Evolutionary conservation across 2,888 invertebrate genomes (phyloP), one percentile per base, ranked within the genome.

Genomic region (Aphrophora alni): DNA sequence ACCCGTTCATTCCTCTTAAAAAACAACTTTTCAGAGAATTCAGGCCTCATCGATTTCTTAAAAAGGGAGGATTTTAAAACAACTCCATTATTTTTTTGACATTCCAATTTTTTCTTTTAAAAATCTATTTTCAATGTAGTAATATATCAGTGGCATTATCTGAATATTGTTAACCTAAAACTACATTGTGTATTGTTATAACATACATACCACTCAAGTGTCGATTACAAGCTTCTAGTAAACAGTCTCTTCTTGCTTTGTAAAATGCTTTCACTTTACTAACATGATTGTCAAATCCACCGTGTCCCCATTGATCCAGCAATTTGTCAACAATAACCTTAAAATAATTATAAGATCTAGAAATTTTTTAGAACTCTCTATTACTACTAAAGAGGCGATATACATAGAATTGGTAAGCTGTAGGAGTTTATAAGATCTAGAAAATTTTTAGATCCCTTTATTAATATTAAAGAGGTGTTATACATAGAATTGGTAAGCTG

Each of bases 181-280:
- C 68, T 21, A 68, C n/a, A n/a, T 4, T 68, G 33, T 33, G 5
- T 68, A 68, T 68, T 68, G 4, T 68, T n/a, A n/a, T 68, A 68
- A 5, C n/a, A 68, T 68, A 83, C 84, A 70, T 85, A 91, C 92
- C 91, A 85, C 85, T 87, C 25, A 93, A 88, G 87, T 93, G 90
- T 85, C 91, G 91, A 3, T 91, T 89, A 83, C 93, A 91, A 0
- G 93, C 90, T 0, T 87, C 86, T 0, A 92, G 86, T 83, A 94
- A 92, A 51, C 90, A 87, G 86, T 93, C 93, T 2, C 94, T 89
- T 12, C 94, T 91, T 3, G 87, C 87, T 82, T 88, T 89, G 88
- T 95, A 95, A 85, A 94, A 92, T 0, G 88, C 87, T 27, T 92
- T 89, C 21, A 94, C 91, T 4, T 88, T 87, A 0, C 85, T 86